Percentiles rank a stretch among this genome's conserved stretches.
Evolutionary conservation across 1,140 invertebrate species (phyloP).

Genomic region (Drosophila lacertosa): DNA sequence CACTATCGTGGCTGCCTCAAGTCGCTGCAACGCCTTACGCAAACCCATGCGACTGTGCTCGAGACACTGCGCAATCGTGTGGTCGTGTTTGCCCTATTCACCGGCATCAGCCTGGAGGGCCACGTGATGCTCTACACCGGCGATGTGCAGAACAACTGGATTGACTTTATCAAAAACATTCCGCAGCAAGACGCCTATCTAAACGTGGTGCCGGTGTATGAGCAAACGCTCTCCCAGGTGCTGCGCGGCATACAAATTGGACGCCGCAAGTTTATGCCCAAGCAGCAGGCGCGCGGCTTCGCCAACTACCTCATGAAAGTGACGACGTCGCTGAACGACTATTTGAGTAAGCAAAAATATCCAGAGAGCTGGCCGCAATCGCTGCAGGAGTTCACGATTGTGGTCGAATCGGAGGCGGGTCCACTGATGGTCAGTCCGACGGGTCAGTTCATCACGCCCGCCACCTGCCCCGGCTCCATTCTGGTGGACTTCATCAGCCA

Average conservation of each 20-base stretch:
- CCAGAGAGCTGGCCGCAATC: constrained; percentile 89
- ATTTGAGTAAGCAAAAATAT: constrained; percentile 88
- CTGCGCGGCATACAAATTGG: constrained; percentile 92
- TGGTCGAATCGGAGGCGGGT: constrained; percentile 96
- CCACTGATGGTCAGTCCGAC: constrained; percentile 96
- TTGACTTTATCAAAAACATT: constrained; percentile 94
- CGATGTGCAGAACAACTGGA: constrained; percentile 95
- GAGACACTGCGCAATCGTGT: constrained; percentile 88
- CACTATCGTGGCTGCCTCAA: constrained; percentile 93
- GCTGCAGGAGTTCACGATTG: constrained; percentile 91
- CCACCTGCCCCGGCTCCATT: constrained; percentile 93
- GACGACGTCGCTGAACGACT: constrained; percentile 93
- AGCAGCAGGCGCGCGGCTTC: constrained; percentile 92
- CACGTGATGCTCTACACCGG: constrained; percentile 94
- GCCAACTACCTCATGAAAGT: constrained; percentile 92
- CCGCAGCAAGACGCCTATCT: constrained; percentile 90
- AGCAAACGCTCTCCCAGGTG: constrained; percentile 92
- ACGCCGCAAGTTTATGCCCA: constrained; percentile 95
- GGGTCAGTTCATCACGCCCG: constrained; percentile 95
- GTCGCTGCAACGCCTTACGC: constrained; percentile 89
- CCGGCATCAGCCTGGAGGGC: constrained; percentile 94
- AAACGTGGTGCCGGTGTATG: constrained; percentile 91
- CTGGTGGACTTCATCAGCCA: constrained; percentile 93
- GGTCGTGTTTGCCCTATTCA: constrained; percentile 93
- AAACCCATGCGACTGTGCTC: constrained; percentile 89